Evolutionary conservation across 2,888 invertebrate species (phyloP).

Genomic region (Pyrocoelia pectoralis): DNA sequence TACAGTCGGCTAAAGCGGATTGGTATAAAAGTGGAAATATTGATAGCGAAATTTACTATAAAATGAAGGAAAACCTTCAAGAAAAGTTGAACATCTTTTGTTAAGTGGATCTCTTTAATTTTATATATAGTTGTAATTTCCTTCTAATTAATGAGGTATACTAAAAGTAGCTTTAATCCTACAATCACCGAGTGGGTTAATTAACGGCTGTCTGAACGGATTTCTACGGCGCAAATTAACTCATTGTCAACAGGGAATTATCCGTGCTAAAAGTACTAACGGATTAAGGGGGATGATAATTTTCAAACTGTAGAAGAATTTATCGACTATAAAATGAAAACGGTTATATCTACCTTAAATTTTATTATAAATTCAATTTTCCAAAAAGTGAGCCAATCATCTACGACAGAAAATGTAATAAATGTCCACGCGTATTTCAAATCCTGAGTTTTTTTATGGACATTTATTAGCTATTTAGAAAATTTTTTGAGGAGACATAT

Average conservation of each 20-base stretch:
- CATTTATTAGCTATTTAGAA: neutral
- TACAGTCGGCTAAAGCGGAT: too few species aligned
- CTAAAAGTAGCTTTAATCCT: slow-evolving; percentile 50
- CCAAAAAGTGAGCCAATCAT: too few species aligned
- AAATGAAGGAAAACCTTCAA: too few species aligned
- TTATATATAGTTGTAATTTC: slow-evolving; percentile 38
- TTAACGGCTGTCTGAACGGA: slow-evolving; percentile 52
- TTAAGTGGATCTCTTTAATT: neutral
- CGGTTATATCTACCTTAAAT: neutral
- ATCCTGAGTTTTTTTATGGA: neutral
- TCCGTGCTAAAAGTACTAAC: slow-evolving; percentile 23
- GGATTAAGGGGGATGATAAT: slow-evolving; percentile 44
- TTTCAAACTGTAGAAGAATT: neutral
- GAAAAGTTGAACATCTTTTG: too few species aligned
- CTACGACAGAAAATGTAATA: too few species aligned
- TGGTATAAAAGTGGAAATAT: too few species aligned
- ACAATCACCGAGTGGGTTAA: slow-evolving; percentile 51
- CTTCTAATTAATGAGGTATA: slow-evolving; percentile 52
- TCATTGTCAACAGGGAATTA: slow-evolving; percentile 41
- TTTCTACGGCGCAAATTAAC: slow-evolving; percentile 50
- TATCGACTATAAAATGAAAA: slow-evolving; percentile 1
- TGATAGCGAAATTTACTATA: too few species aligned
- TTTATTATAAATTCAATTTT: too few species aligned
- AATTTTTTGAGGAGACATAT: neutral
- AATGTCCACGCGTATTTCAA: too few species aligned